These are phyloP conservation scores for Brachyhypopomus occidentalis DNA, from an alignment of 2,113 vertebrate genomes.

Conservation along the genomic window DNA sequence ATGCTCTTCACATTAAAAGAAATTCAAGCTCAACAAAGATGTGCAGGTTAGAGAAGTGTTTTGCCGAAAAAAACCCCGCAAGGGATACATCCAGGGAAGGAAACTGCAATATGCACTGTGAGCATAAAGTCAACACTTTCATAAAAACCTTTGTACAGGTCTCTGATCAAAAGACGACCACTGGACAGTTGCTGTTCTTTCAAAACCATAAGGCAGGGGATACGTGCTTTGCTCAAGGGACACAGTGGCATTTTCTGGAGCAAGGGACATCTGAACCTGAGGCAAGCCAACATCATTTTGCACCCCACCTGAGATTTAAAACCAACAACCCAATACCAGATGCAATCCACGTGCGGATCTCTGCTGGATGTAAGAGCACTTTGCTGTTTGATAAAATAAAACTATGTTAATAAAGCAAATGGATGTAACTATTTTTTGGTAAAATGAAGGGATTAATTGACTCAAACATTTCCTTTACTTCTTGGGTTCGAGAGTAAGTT, in stretches of 20 bases:
- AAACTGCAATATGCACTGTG: too few relatives aligned
- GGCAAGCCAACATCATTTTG: not conserved
- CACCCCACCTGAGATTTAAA: not conserved
- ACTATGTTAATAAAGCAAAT: not conserved
- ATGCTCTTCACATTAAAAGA: not conserved
- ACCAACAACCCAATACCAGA: not conserved
- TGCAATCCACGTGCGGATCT: constrained; percentile 3
- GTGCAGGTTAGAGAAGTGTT: too few relatives aligned
- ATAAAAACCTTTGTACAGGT: not conserved
- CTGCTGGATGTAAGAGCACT: not conserved
- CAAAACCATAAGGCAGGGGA: not conserved
- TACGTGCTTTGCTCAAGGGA: constrained; percentile 2
- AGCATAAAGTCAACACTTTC: too few relatives aligned
- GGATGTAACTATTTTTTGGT: not conserved
- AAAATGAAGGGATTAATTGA: constrained; percentile 8
- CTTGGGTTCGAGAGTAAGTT: too few relatives aligned
- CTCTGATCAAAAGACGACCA: not conserved
- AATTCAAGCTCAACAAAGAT: too few relatives aligned
- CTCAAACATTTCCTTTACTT: constrained; percentile 17
- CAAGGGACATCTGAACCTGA: not conserved
- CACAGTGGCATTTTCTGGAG: not conserved
- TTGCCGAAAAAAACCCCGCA: too few relatives aligned
- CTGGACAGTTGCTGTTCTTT: not conserved
- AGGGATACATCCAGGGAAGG: too few relatives aligned
- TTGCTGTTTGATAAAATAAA: constrained; percentile 16